Evolutionary conservation across 1,140 invertebrate species (phyloP).

Genomic region (Tetraneura akinire): DNA sequence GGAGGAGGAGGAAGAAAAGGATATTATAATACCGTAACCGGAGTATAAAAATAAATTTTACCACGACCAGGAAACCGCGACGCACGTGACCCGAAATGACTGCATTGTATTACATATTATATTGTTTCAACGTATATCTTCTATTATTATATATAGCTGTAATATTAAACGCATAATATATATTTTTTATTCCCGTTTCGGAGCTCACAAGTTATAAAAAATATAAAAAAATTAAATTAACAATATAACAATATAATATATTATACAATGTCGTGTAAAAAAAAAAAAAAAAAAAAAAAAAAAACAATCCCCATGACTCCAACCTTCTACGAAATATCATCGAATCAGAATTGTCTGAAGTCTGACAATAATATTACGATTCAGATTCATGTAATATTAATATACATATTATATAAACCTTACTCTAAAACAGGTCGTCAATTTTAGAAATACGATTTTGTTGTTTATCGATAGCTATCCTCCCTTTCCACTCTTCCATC

Average conservation of each 20-base stretch:
- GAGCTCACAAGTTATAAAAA: neutral
- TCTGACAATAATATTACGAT: neutral
- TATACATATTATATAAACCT: too few relatives aligned
- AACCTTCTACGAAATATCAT: neutral
- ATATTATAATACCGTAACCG: neutral
- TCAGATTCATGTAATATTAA: too few relatives aligned
- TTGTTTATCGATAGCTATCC: too few relatives aligned
- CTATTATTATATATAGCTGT: too few relatives aligned
- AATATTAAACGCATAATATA: too few relatives aligned
- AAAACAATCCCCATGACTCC: slow-evolving; percentile 16
- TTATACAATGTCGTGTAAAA: neutral
- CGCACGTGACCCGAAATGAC: slow-evolving; percentile 28
- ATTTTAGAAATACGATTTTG: slow-evolving; percentile 9
- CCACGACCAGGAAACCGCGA: slow-evolving; percentile 9
- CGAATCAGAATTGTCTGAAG: neutral
- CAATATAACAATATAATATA: too few relatives aligned
- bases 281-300: slow-evolving; percentile 24
- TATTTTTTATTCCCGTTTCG: neutral
- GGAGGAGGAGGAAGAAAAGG: neutral
- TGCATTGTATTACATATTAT: too few relatives aligned
- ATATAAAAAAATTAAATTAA: neutral
- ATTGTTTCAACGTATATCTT: neutral
- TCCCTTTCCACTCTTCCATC: too few relatives aligned
- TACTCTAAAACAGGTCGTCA: slow-evolving; percentile 46
- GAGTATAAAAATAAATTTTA: neutral